phyloP scores from a whole-genome alignment of 2,888 invertebrate genomes.

The Lasiommata megera region DNA sequence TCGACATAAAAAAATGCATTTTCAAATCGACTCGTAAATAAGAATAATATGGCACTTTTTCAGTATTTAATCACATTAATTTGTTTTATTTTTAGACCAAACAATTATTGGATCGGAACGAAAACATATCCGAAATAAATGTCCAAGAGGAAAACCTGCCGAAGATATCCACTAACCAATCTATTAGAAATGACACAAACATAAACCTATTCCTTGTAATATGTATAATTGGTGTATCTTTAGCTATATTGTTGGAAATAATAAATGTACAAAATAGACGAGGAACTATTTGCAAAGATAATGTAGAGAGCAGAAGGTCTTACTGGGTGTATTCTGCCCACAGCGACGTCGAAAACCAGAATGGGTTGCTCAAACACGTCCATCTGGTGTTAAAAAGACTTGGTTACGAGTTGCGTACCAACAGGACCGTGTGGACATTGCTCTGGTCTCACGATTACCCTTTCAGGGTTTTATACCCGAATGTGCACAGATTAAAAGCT shows the following conservation, averaged over 20 bases:
- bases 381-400: conserved; percentile 87
- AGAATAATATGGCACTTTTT: too few relatives aligned
- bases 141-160: conserved; percentile 33
- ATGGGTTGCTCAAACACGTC: conserved; percentile 90
- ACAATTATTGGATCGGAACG: conserved; percentile 28
- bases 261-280: conserved; percentile 50
- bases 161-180: conserved; percentile 21
- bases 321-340: conserved; percentile 83
- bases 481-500: conserved; percentile 81
- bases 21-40: too few relatives aligned
- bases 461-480: conserved; percentile 82
- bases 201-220: conserved; percentile 55
- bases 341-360: conserved; percentile 76
- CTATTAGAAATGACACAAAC: conserved; percentile 40
- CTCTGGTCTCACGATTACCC: conserved; percentile 98
- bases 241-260: conserved; percentile 59
- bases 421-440: conserved; percentile 88
- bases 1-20: too few relatives aligned
- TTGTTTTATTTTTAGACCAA: conserved; percentile 33
- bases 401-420: conserved; percentile 84
- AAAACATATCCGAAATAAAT: conserved; percentile 24
- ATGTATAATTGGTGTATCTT: conserved; percentile 57
- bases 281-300: conserved; percentile 36
- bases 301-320: conserved; percentile 36
- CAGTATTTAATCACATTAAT: neutral